A percentile compares a stretch with the other conserved stretches of the same genome.
phyloP scores from a whole-genome alignment of 2,888 invertebrate genomes.

The Gastracanthus pulcherrimus region DNA sequence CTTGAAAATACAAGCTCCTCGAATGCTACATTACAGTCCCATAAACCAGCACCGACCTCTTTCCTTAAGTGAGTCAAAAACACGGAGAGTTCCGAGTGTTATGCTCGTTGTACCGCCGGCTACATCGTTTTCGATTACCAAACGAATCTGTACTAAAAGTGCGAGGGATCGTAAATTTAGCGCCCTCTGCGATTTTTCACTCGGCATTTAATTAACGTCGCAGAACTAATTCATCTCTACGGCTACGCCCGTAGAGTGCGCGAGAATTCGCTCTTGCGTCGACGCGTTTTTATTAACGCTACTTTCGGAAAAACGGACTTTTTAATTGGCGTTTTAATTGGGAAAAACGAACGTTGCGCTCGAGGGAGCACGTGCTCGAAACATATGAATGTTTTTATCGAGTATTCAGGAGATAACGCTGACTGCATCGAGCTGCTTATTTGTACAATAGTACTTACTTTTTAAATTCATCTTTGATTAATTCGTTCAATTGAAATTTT shows the following conservation, averaged over 20 bases:
- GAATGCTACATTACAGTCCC: neutral
- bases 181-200: constrained; percentile 18
- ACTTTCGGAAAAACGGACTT: neutral
- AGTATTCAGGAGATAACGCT: neutral
- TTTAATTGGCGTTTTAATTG: constrained; percentile 45
- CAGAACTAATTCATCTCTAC: constrained; percentile 9
- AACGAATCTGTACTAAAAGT: neutral
- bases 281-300: neutral
- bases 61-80: constrained; percentile 24
- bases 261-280: neutral
- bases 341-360: neutral
- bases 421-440: neutral
- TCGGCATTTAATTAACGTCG: constrained; percentile 41
- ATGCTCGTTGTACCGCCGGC: neutral
- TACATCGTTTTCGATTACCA: neutral
- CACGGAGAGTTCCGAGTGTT: neutral
- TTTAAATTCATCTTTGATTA: neutral
- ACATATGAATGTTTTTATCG: neutral
- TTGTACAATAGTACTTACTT: neutral
- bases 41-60: constrained; percentile 30
- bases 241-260: neutral
- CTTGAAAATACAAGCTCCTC: neutral
- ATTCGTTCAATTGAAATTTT: neutral
- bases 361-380: neutral
- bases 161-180: constrained; percentile 40